These are phyloP conservation scores for Peromyscus californicus DNA, from an alignment of 2,113 vertebrate genomes.

Conservation along the genomic window DNA sequence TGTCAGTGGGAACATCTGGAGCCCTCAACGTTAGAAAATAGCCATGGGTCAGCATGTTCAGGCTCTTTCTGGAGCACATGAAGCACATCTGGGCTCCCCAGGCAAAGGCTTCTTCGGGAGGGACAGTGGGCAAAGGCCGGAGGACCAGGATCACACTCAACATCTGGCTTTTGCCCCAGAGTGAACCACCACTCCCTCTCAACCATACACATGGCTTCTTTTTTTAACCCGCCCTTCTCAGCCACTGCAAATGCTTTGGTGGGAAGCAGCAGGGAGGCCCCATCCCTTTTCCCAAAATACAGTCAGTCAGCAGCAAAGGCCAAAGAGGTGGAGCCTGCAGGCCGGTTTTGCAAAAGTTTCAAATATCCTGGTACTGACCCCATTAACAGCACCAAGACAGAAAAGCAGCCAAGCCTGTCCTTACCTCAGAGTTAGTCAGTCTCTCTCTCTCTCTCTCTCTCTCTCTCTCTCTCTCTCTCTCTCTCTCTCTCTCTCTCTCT, in stretches of 20 bases:
- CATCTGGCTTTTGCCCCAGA: conserved; percentile 75
- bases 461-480: neutral
- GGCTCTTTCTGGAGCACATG: neutral
- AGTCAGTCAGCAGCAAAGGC: conserved; percentile 65
- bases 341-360: conserved; percentile 78
- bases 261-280: conserved; percentile 63
- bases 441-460: neutral
- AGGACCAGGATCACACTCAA: neutral
- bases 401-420: conserved; percentile 48
- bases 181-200: conserved; percentile 39
- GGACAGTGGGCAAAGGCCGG: neutral
- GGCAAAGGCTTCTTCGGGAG: neutral
- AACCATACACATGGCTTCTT: neutral
- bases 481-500: neutral
- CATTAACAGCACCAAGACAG: conserved; percentile 58
- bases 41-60: neutral
- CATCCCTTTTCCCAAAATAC: conserved; percentile 74
- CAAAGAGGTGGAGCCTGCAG: conserved; percentile 65
- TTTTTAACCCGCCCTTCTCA: conserved; percentile 29
- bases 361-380: conserved; percentile 73
- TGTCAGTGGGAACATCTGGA: neutral
- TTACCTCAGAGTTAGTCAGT: neutral
- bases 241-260: conserved; percentile 44
- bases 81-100: conserved; percentile 38
- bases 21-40: neutral